A percentile compares a stretch with the other conserved stretches of the same genome.
Conservation (phyloP, 2,888 invertebrate species). For the Meliscaeva auricollis region DNA sequence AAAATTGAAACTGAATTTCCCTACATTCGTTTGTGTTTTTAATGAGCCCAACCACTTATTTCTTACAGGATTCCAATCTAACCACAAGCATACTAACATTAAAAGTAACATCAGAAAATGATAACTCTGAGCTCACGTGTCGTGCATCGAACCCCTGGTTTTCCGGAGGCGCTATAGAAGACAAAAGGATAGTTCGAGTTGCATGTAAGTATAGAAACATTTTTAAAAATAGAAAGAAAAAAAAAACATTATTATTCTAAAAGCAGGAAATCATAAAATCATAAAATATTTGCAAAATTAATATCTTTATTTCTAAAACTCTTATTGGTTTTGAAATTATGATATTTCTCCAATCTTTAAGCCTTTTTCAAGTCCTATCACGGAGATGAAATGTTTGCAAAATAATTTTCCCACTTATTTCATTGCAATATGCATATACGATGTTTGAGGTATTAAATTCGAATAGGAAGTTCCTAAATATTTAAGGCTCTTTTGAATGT, state of each 20-base stretch:
- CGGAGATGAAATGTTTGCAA: not conserved
- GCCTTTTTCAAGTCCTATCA: too few species aligned
- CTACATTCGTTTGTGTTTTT: too few species aligned
- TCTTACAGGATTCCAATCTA: constrained; percentile 84
- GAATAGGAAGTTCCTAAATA: not conserved
- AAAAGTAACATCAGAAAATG: constrained; percentile 91
- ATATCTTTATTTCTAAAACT: too few species aligned
- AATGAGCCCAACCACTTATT: not conserved
- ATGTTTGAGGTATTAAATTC: constrained; percentile 13
- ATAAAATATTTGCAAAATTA: too few species aligned
- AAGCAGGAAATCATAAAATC: too few species aligned
- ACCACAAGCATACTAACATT: constrained; percentile 91
- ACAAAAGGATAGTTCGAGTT: constrained; percentile 90
- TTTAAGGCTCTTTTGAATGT: constrained; percentile 28
- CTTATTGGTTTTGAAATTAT: too few species aligned
- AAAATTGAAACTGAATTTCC: too few species aligned
- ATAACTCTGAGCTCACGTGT: constrained; percentile 92
- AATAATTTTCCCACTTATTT: not conserved
- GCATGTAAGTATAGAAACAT: constrained; percentile 89
- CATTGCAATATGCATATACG: not conserved
- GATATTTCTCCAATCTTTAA: too few species aligned
- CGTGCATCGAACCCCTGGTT: constrained; percentile 95
- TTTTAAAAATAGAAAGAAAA: not conserved
- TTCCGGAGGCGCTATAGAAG: constrained; percentile 91
- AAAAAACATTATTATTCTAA: too few species aligned